A percentile compares a stretch with the other conserved stretches of the same genome.
phyloP scores from a whole-genome alignment of 2,888 invertebrate species.

The Peribatodes rhomboidaria region DNA sequence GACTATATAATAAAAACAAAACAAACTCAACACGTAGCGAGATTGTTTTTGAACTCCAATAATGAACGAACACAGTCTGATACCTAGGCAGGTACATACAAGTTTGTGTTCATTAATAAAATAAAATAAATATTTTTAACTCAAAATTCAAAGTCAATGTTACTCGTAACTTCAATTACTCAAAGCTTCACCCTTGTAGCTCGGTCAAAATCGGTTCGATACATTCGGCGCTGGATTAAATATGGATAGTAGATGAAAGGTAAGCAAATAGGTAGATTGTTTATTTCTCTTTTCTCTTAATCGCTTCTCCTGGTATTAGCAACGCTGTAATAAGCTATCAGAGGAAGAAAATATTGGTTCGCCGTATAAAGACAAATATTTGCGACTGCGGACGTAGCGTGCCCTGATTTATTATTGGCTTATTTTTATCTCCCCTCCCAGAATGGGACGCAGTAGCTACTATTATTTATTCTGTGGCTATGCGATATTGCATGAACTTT shows the following conservation, averaged over 20 bases:
- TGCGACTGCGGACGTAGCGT: conserved; percentile 9
- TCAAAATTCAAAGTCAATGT: too few relatives aligned
- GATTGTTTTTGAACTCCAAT: too few relatives aligned
- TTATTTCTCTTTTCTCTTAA: neutral
- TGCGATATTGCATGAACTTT: conserved; percentile 23
- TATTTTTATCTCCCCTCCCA: conserved; percentile 28
- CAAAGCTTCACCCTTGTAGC: too few relatives aligned
- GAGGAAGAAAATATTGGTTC: conserved; percentile 34
- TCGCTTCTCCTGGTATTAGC: conserved; percentile 33
- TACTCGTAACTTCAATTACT: too few relatives aligned
- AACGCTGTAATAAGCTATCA: conserved; percentile 44
- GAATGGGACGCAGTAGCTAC: conserved; percentile 3
- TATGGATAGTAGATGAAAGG: neutral
- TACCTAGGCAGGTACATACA: too few relatives aligned
- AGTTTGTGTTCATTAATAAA: too few relatives aligned
- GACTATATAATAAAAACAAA: too few relatives aligned
- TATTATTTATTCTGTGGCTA: neutral
- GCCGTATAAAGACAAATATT: conserved; percentile 34
- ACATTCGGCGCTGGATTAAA: too few relatives aligned
- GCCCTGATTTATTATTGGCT: conserved; percentile 32
- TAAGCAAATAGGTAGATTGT: neutral
- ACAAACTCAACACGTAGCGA: too few relatives aligned
- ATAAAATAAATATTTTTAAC: too few relatives aligned
- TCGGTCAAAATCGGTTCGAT: too few relatives aligned
- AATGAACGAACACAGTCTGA: too few relatives aligned